Percentiles rank a stretch among this genome's conserved stretches.
Conservation (phyloP, 92 coral and sea anemone genomes). For the Chrysogorgia sp. region DNA sequence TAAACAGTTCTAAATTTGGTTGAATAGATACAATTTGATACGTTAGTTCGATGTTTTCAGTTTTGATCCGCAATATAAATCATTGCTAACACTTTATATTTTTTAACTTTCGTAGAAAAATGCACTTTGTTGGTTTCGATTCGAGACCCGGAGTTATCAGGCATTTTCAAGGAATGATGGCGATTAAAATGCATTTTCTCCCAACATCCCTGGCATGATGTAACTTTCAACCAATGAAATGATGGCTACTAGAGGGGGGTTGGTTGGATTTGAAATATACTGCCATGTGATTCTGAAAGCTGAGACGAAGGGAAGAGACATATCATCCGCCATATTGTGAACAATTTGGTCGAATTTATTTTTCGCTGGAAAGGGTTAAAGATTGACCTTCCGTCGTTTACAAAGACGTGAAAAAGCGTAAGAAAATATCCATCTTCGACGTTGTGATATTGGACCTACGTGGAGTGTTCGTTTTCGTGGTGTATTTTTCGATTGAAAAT, state of each 20-base stretch:
- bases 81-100: background rate
- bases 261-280: constrained; percentile 72
- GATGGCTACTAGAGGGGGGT: constrained; percentile 78
- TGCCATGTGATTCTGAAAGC: constrained; percentile 68
- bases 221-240: constrained; percentile 76
- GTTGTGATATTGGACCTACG: background rate
- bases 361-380: constrained; percentile 3
- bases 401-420: background rate
- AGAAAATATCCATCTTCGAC: constrained; percentile 18
- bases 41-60: too few relatives aligned
- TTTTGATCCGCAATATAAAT: background rate
- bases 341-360: constrained; percentile 35
- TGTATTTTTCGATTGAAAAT: constrained; percentile 36
- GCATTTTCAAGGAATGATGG: background rate
- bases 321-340: constrained; percentile 43
- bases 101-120: background rate
- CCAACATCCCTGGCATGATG: constrained; percentile 26
- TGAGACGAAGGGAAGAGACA: constrained; percentile 50
- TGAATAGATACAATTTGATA: too few relatives aligned
- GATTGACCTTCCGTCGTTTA: background rate
- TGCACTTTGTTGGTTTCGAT: background rate
- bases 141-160: background rate
- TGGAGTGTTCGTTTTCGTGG: constrained; percentile 7
- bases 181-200: constrained; percentile 33
- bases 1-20: too few relatives aligned